Evolutionary conservation across 1,140 invertebrate genomes (phyloP), one percentile per base, ranked within the genome.

Genomic region (Drosophila punjabiensis): DNA sequence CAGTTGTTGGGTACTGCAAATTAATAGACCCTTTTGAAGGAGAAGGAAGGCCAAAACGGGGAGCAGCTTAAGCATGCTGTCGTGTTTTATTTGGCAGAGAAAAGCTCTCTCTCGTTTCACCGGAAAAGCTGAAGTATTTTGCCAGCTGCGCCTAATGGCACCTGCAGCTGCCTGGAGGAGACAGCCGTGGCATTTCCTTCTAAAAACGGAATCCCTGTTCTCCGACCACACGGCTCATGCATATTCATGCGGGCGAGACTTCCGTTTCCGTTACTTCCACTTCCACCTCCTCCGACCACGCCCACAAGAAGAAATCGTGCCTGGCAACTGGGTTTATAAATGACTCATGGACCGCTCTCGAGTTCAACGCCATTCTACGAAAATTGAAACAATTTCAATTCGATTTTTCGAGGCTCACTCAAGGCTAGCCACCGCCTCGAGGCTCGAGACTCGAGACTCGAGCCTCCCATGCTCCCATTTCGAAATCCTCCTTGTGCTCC

Each of bases 331-430:
- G 73, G 41, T 41, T 66, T 62, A 81, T 84, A 75, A 81, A 88
- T 88, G 82, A 81, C 50, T 47, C 65, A 88, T 75, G 73, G 73
- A 76, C 69, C 66, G 47, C 45, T 53, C 52, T 33, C 74, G 66
- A 89, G 73, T 81, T 90, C 62, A 79, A 60, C 70, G 58, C 81
- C 81, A 70, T 89, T 81, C 71, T 67, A 60, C 64, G 85, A 79
- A 86, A 89, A 90, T 89, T 89, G 86, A 89, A 89, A 90, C 85
- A 89, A 80, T 89, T 90, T 89, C 86, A 56, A 82, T 89, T 82
- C 67, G 79, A 80, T 82, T 80, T 90, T 76, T 52, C 58, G 78
- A 45, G 47, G 45, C 65, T 37, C 65, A 37, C 20, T 35, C 24
- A 13, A 37, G 74, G 20, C 32, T 18, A 20, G 30, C 30, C 52